Conservation (phyloP, 2,113 vertebrate species). For the Vidua macroura region DNA sequence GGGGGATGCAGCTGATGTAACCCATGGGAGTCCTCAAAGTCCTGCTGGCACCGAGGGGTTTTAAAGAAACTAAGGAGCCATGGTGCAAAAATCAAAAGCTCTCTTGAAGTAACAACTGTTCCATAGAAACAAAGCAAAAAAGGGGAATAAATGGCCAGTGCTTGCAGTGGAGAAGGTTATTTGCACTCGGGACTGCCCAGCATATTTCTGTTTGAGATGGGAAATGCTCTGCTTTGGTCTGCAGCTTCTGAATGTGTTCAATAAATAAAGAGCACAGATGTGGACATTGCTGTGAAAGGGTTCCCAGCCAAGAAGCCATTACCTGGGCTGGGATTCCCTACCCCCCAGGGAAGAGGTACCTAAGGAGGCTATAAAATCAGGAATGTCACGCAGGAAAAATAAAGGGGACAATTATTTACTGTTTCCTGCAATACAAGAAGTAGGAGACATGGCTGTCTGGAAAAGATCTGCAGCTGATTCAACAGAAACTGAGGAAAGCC, state of each 20-base stretch:
- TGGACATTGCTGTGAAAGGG: background rate
- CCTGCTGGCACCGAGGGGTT: background rate
- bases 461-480: background rate
- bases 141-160: background rate
- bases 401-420: background rate
- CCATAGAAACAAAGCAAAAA: background rate
- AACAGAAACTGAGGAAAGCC: background rate
- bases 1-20: background rate
- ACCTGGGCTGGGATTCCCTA: background rate
- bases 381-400: background rate
- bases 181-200: background rate
- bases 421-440: background rate
- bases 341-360: background rate
- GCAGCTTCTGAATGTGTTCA: background rate
- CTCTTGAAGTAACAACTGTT: background rate
- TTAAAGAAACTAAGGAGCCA: background rate
- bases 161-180: background rate
- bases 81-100: background rate
- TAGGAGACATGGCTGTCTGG: background rate
- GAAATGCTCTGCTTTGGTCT: background rate
- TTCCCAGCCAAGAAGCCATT: background rate
- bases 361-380: background rate
- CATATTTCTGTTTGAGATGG: background rate
- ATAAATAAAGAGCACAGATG: background rate
- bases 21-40: accelerated